These are phyloP conservation scores for Sebastes schlegelii DNA, from an alignment of 2,113 vertebrate genomes.

Conservation along the genomic window DNA sequence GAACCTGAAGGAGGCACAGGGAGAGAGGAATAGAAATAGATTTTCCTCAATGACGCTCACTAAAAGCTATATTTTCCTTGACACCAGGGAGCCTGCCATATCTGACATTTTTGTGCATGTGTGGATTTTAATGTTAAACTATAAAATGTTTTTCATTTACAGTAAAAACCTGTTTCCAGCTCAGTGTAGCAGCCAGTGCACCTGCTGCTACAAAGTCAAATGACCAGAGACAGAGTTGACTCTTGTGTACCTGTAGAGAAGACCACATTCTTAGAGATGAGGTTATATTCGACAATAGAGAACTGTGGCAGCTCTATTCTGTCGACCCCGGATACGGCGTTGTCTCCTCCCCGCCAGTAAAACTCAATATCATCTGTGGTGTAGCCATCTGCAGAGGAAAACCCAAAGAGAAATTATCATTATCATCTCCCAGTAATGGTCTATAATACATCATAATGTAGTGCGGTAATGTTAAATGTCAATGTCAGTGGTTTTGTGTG, in stretches of 20 bases:
- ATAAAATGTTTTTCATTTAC: not conserved
- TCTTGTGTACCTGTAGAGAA: conserved; percentile 93
- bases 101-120: not conserved
- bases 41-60: conserved; percentile 53
- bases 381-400: conserved; percentile 91
- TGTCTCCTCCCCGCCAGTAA: conserved; percentile 97
- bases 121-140: conserved; percentile 13
- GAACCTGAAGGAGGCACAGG: conserved; percentile 86
- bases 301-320: conserved; percentile 98
- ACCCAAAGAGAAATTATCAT: conserved; percentile 32
- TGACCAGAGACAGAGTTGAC: not conserved
- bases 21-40: conserved; percentile 59
- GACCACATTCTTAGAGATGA: conserved; percentile 97
- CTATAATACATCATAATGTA: conserved; percentile 3
- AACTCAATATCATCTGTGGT: conserved; percentile 99
- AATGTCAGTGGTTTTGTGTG: not conserved
- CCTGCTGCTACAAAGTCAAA: not conserved
- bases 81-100: conserved; percentile 10
- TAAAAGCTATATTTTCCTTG: conserved; percentile 50
- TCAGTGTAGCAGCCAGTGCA: not conserved
- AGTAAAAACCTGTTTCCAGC: not conserved
- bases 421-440: conserved; percentile 20
- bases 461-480: conserved; percentile 1
- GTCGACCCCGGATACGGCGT: conserved; percentile 95
- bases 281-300: conserved; percentile 98